phyloP scores from a whole-genome alignment of 2,888 invertebrate species.

The Luperina nickerlii region DNA sequence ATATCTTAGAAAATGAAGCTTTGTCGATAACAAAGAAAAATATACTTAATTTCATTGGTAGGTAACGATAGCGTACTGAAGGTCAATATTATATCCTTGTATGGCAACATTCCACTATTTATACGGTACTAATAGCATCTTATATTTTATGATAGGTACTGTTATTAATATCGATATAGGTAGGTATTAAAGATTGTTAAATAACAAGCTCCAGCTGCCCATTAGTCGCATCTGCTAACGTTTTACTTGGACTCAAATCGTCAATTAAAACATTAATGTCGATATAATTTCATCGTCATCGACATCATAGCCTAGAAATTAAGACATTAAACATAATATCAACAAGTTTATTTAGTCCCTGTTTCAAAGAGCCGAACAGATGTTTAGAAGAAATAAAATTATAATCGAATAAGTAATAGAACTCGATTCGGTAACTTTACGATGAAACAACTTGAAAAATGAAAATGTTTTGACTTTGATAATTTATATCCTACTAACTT shows the following conservation, averaged over 20 bases:
- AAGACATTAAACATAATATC: conserved; percentile 8
- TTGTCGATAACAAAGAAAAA: conserved; percentile 10
- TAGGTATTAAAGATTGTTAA: neutral
- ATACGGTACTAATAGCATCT: neutral
- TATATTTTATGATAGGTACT: neutral
- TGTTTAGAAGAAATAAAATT: conserved; percentile 1
- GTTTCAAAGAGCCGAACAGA: conserved; percentile 11
- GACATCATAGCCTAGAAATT: conserved; percentile 18
- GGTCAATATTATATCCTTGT: conserved; percentile 4
- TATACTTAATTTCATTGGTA: neutral
- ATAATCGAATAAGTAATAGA: neutral
- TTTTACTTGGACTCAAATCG: conserved; percentile 29
- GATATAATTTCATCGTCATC: conserved; percentile 9
- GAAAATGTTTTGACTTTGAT: conserved; percentile 7
- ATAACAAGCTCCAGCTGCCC: neutral
- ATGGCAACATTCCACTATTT: neutral
- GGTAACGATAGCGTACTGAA: neutral
- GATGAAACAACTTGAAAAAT: neutral
- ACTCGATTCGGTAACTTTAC: neutral
- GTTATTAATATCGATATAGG: conserved; percentile 8
- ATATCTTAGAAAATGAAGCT: neutral
- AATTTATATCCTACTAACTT: conserved; percentile 1
- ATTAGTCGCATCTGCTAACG: conserved; percentile 7
- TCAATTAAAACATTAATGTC: conserved; percentile 23
- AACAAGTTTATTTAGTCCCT: conserved; percentile 4